Conservation (phyloP, 2,113 vertebrate genomes). For the Leptodactylus fuscus region DNA sequence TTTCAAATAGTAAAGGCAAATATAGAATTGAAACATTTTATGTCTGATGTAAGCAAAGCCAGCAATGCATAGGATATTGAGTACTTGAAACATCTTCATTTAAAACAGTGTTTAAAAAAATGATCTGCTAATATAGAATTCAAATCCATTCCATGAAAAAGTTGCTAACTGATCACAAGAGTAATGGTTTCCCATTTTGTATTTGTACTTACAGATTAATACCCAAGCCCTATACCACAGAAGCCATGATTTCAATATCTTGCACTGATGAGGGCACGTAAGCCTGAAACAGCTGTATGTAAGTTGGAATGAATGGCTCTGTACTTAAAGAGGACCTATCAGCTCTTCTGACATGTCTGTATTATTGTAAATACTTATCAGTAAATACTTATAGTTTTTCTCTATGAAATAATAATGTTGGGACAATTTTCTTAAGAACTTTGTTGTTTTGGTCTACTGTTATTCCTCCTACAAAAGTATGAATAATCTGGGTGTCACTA, state of each 20-base stretch:
- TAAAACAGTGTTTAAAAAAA: background rate
- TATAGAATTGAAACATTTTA: background rate
- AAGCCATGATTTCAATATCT: constrained; percentile 7
- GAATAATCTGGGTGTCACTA: background rate
- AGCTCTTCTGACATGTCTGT: background rate
- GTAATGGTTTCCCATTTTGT: background rate
- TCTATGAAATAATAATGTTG: background rate
- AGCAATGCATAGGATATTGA: background rate
- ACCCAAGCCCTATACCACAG: background rate
- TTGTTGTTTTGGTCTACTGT: background rate
- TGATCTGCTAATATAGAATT: background rate
- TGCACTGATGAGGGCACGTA: constrained; percentile 6
- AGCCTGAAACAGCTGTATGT: too few species aligned
- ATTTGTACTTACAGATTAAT: constrained; percentile 14
- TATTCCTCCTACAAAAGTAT: background rate
- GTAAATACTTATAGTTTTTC: too few species aligned
- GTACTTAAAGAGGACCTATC: background rate
- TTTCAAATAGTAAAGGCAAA: too few species aligned
- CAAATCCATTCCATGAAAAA: background rate
- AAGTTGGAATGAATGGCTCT: too few species aligned
- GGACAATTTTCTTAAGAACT: background rate
- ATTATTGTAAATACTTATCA: background rate
- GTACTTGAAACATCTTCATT: background rate
- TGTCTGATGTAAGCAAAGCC: background rate
- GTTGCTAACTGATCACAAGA: background rate